Percentiles rank a stretch among this genome's conserved stretches.
phyloP scores from a whole-genome alignment of 2,797 vertebrate species.

The Enoplosus armatus region DNA sequence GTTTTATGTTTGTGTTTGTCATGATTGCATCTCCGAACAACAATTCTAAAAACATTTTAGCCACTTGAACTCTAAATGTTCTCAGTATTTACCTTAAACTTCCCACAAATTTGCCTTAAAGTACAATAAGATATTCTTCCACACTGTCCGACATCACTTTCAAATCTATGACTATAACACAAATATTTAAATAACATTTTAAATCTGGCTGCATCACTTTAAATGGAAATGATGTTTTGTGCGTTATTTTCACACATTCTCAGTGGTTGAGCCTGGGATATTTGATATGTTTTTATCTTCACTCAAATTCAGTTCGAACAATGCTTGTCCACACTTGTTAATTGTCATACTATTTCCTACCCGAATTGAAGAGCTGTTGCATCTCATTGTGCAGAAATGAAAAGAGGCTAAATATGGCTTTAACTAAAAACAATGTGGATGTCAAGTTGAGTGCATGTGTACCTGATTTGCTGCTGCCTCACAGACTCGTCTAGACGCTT shows the following conservation, averaged over 20 bases:
- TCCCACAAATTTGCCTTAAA: background rate
- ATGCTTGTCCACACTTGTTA: background rate
- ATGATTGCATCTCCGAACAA: background rate
- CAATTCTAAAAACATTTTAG: background rate
- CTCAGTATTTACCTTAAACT: background rate
- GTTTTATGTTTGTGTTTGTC: background rate
- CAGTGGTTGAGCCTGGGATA: background rate
- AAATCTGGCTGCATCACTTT: background rate
- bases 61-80: background rate
- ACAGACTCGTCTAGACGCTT: conserved; percentile 71
- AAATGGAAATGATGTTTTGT: background rate
- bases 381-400: background rate
- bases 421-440: background rate
- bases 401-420: background rate
- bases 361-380: background rate
- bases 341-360: background rate
- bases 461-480: conserved; percentile 56
- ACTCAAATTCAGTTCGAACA: background rate
- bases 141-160: background rate
- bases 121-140: background rate
- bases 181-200: background rate
- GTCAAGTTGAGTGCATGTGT: conserved; percentile 10
- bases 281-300: background rate
- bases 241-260: background rate
- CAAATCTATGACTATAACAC: background rate